phyloP scores from a whole-genome alignment of 2,888 invertebrate genomes.

The Papilio demoleus region DNA sequence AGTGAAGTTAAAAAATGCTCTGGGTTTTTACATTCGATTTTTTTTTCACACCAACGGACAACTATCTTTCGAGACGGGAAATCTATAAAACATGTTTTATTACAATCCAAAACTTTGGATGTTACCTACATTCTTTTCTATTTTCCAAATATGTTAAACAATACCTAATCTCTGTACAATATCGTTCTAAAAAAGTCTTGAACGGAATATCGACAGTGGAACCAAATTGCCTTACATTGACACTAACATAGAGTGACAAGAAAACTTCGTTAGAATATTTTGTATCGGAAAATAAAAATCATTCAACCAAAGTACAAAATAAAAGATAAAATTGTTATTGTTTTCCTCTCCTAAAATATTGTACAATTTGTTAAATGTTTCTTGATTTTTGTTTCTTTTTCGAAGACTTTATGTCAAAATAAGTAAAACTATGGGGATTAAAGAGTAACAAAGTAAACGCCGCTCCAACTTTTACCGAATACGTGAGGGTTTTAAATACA shows the following conservation, averaged over 20 bases:
- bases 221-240: background rate
- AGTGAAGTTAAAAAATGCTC: no score
- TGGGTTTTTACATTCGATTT: no score
- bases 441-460: conserved; percentile 10
- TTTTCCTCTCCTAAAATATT: background rate
- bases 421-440: conserved; percentile 1
- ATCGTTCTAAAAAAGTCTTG: no score
- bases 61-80: no score
- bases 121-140: no score
- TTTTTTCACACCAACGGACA: no score
- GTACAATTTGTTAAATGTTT: background rate
- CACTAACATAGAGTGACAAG: background rate
- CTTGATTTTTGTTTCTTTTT: background rate
- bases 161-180: no score
- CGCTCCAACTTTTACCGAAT: conserved; percentile 11
- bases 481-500: conserved; percentile 14
- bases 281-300: background rate
- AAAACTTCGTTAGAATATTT: background rate
- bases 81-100: no score
- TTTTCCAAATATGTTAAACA: no score
- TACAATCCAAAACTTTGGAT: no score
- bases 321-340: background rate
- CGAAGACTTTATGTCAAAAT: conserved; percentile 10
- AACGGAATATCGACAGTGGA: background rate
- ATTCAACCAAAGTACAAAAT: background rate